Evolutionary conservation across 1,140 invertebrate genomes (phyloP).

Genomic region (Drosophila neocordata): DNA sequence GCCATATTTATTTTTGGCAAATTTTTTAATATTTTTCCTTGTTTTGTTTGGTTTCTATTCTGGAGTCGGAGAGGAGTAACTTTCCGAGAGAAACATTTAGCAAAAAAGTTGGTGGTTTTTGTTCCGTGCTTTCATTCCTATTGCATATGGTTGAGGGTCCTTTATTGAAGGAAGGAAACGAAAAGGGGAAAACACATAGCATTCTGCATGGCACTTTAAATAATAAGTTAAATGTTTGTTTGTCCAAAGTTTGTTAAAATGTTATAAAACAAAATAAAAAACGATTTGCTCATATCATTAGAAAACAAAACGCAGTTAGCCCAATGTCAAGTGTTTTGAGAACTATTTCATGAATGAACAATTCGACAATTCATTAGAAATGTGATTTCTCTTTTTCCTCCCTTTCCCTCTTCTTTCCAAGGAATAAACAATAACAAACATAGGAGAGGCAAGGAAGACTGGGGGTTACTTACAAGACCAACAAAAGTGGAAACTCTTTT

Average conservation of each 20-base stretch:
- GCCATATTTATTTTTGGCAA: conserved; percentile 41
- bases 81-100: conserved; percentile 62
- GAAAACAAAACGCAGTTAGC: conserved; percentile 37
- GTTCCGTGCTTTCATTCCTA: conserved; percentile 26
- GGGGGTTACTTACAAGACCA: conserved; percentile 27
- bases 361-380: conserved; percentile 74
- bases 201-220: conserved; percentile 1
- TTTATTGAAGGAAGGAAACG: background rate
- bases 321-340: conserved; percentile 36
- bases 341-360: conserved; percentile 69
- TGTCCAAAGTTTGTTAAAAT: conserved; percentile 36
- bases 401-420: background rate
- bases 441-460: conserved; percentile 19
- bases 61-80: conserved; percentile 31
- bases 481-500: conserved; percentile 58
- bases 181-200: background rate
- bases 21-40: conserved; percentile 1
- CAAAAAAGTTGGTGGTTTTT: conserved; percentile 45
- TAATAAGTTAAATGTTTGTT: conserved; percentile 41
- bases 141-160: conserved; percentile 40
- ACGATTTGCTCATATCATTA: conserved; percentile 44
- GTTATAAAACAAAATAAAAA: conserved; percentile 14
- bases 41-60: conserved; percentile 31
- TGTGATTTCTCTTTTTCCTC: conserved; percentile 27
- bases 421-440: conserved; percentile 33